Conservation (phyloP, 2,888 invertebrate genomes). For the Cheilosia pagana region DNA sequence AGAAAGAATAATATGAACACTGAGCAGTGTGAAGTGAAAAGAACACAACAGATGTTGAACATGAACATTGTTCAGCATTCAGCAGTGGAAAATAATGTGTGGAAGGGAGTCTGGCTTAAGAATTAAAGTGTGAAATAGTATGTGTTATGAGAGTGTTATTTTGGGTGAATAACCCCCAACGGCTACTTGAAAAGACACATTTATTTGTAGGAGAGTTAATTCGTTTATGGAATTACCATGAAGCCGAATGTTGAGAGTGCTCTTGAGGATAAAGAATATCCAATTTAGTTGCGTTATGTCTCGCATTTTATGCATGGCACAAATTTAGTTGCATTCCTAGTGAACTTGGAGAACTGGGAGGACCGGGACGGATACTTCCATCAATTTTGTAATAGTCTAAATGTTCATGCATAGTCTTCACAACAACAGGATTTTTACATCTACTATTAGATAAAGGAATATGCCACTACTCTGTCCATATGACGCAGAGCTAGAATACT, state of each 20-base stretch:
- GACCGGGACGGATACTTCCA: too few relatives aligned
- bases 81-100: conserved; percentile 22
- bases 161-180: conserved; percentile 59
- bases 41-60: conserved; percentile 60
- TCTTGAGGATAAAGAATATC: not conserved
- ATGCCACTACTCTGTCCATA: too few relatives aligned
- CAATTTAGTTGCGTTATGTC: too few relatives aligned
- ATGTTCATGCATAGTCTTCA: too few relatives aligned
- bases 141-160: conserved; percentile 27
- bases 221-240: not conserved
- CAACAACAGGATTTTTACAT: too few relatives aligned
- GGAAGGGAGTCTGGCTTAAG: conserved; percentile 22
- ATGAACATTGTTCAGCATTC: not conserved
- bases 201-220: conserved; percentile 16
- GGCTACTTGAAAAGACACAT: conserved; percentile 29
- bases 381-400: too few relatives aligned
- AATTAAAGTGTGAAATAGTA: conserved; percentile 64
- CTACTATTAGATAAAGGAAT: too few relatives aligned
- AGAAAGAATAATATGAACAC: conserved; percentile 5
- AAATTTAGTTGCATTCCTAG: too few relatives aligned
- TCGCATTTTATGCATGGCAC: too few relatives aligned
- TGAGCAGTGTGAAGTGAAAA: conserved; percentile 17
- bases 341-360: too few relatives aligned
- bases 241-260: not conserved
- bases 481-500: too few relatives aligned